Evolutionary conservation across 2,888 invertebrate species (phyloP).

Genomic region (Andricus quercusramuli): DNA sequence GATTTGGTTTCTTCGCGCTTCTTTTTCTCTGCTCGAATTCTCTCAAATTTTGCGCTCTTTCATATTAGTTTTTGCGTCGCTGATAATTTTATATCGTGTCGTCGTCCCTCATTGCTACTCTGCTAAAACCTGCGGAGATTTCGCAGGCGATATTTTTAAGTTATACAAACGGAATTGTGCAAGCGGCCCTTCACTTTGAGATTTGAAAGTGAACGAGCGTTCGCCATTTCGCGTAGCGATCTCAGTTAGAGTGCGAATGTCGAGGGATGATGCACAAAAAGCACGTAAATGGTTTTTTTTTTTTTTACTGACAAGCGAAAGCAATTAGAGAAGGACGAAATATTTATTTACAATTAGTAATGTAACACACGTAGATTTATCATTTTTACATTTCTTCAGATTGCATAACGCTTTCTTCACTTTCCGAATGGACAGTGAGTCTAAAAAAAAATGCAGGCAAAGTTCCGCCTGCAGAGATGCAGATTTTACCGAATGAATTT

Average conservation of each 20-base stretch:
- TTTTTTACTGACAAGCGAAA: conserved; percentile 41
- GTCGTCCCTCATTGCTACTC: conserved; percentile 68
- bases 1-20: background rate
- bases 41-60: conserved; percentile 36
- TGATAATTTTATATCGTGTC: conserved; percentile 39
- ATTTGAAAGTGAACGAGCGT: conserved; percentile 50
- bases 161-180: conserved; percentile 60
- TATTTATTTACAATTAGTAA: conserved; percentile 35
- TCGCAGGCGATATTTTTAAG: conserved; percentile 70
- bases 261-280: conserved; percentile 62
- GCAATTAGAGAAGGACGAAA: conserved; percentile 35
- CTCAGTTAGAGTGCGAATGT: conserved; percentile 65
- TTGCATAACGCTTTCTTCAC: conserved; percentile 20
- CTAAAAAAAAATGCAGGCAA: background rate
- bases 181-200: conserved; percentile 49
- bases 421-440: background rate
- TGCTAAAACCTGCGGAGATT: conserved; percentile 69
- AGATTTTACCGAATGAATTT: conserved; percentile 5
- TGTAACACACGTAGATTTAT: conserved; percentile 37
- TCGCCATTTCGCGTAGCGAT: conserved; percentile 65
- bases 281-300: conserved; percentile 33
- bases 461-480: conserved; percentile 30
- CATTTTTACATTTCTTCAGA: conserved; percentile 39
- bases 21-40: background rate
- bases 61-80: conserved; percentile 31